A percentile compares a stretch with the other conserved stretches of the same genome.
phyloP scores from a whole-genome alignment of 2,113 vertebrate species.

The Rhynchomys soricoides region DNA sequence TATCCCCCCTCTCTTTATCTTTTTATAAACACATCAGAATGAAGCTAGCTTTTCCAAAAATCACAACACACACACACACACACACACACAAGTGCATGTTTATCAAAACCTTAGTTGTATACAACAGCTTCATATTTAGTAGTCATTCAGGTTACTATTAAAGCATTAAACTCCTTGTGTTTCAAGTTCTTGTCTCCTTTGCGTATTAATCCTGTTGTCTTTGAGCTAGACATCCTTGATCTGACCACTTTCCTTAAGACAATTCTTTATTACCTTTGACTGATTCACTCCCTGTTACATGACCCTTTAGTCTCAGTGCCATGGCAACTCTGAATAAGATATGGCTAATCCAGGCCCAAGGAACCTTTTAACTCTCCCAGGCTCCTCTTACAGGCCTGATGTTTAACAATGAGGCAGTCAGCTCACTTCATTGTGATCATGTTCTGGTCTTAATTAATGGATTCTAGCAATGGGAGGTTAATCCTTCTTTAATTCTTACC shows the following conservation, averaged over 20 bases:
- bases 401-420: constrained; percentile 39
- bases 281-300: neutral
- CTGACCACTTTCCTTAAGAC: constrained; percentile 32
- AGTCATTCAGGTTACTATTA: neutral
- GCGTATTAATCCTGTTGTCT: constrained; percentile 11
- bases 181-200: constrained; percentile 22
- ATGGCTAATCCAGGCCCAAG: neutral
- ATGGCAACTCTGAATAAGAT: neutral
- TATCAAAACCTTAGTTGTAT: neutral
- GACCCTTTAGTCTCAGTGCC: neutral
- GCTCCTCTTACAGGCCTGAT: neutral
- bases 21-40: too few species aligned
- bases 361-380: neutral
- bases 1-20: too few species aligned
- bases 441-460: neutral
- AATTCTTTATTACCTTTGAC: neutral
- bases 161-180: neutral
- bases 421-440: neutral
- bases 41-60: neutral
- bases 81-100: neutral
- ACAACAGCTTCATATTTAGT: constrained; percentile 6
- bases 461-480: neutral
- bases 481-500: constrained; percentile 19
- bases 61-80: neutral
- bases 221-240: neutral